Evolutionary conservation across 2,113 vertebrate species (phyloP).

Genomic region (Eurystomus gularis): DNA sequence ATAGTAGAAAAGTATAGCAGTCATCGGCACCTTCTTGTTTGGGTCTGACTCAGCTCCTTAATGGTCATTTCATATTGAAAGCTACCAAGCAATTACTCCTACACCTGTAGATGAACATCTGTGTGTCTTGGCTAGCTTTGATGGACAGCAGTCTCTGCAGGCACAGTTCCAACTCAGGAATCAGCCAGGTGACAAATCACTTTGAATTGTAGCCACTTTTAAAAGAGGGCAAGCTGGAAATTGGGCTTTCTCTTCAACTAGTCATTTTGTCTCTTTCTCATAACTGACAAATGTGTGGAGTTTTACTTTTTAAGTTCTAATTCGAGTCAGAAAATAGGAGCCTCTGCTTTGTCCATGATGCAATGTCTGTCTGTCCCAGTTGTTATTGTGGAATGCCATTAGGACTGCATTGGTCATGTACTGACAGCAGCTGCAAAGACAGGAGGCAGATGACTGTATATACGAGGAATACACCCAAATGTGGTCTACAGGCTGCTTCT

Average conservation of each 20-base stretch:
- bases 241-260: not conserved
- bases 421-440: not conserved
- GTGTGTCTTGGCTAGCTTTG: too few species aligned
- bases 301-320: not conserved
- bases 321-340: not conserved
- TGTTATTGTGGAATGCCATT: not conserved
- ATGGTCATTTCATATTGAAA: not conserved
- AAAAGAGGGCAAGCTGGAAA: not conserved
- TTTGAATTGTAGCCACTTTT: accelerated
- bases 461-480: not conserved
- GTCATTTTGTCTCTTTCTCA: accelerated
- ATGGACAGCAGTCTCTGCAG: not conserved
- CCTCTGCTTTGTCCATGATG: not conserved
- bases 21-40: not conserved
- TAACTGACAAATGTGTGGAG: not conserved
- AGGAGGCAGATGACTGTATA: too few species aligned
- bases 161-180: not conserved
- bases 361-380: not conserved
- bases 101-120: accelerated
- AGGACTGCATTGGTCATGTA: not conserved
- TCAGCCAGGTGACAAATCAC: accelerated
- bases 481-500: not conserved
- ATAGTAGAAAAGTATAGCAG: not conserved
- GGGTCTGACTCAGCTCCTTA: not conserved
- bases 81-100: not conserved